These are phyloP conservation scores for Zoanthus sansibaricus DNA, from an alignment of 92 coral and sea anemone species.

Conservation along the genomic window DNA sequence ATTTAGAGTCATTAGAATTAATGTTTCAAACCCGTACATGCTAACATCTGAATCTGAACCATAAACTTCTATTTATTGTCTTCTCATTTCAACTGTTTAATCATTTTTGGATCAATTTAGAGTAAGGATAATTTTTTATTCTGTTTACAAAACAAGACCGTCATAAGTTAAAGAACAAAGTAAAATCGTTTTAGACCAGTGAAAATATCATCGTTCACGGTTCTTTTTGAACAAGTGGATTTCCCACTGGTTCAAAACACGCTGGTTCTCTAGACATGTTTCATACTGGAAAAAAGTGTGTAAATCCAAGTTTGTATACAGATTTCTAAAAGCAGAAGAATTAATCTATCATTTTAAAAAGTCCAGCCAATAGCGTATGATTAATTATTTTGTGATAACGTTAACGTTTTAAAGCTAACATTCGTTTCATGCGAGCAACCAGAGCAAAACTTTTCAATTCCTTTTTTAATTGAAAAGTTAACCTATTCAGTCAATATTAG, in stretches of 20 bases:
- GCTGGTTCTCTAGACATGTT: background rate
- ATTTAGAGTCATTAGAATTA: background rate
- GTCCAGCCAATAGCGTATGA: background rate
- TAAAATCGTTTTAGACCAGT: background rate
- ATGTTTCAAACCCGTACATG: conserved; percentile 6
- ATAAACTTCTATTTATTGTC: conserved; percentile 6
- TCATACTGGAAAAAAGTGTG: background rate
- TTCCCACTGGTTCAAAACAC: background rate
- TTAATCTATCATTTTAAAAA: background rate
- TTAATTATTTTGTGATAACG: background rate
- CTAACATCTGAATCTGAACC: conserved; percentile 10
- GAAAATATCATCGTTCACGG: background rate
- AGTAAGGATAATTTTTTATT: background rate
- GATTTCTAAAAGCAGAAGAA: background rate
- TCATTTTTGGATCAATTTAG: no score
- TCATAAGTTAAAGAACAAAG: background rate
- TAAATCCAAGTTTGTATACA: background rate
- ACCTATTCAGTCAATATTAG: background rate
- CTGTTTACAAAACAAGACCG: background rate
- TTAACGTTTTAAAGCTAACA: background rate
- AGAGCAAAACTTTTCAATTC: background rate
- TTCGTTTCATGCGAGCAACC: background rate
- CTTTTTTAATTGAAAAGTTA: background rate
- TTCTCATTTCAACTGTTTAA: conserved; percentile 7
- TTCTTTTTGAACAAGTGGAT: background rate